Conservation (phyloP, 1,140 invertebrate species). For the Bombus impatiens region DNA sequence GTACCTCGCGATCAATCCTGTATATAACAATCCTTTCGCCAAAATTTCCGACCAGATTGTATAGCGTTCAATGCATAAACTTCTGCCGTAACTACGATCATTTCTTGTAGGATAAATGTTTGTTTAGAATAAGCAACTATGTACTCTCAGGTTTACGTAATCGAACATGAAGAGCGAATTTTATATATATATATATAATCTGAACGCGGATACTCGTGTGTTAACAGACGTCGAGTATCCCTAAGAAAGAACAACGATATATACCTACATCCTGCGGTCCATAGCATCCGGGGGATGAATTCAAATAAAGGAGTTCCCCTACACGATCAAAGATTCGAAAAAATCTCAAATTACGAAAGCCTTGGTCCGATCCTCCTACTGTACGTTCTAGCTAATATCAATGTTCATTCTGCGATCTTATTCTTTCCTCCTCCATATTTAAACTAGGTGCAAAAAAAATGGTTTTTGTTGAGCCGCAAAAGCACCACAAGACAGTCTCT, state of each 20-base stretch:
- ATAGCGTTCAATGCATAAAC: too few relatives aligned
- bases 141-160: not conserved
- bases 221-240: not conserved
- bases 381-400: not conserved
- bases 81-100: not conserved
- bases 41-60: not conserved
- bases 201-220: not conserved
- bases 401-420: conserved; percentile 9
- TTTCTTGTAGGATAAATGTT: not conserved
- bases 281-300: conserved; percentile 6
- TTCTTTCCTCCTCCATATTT: not conserved
- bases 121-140: not conserved
- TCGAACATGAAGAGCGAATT: not conserved
- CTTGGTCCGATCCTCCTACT: not conserved
- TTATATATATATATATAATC: not conserved
- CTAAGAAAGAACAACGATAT: conserved; percentile 30
- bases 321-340: conserved; percentile 54
- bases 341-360: conserved; percentile 63
- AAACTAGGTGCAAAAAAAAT: conserved; percentile 30
- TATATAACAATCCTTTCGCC: conserved; percentile 26
- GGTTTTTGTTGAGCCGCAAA: conserved; percentile 37
- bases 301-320: conserved; percentile 43
- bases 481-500: conserved; percentile 12
- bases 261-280: conserved; percentile 20
- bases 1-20: not conserved